Evolutionary conservation across 2,113 vertebrate species (phyloP).

Genomic region (Rhineura floridana): DNA sequence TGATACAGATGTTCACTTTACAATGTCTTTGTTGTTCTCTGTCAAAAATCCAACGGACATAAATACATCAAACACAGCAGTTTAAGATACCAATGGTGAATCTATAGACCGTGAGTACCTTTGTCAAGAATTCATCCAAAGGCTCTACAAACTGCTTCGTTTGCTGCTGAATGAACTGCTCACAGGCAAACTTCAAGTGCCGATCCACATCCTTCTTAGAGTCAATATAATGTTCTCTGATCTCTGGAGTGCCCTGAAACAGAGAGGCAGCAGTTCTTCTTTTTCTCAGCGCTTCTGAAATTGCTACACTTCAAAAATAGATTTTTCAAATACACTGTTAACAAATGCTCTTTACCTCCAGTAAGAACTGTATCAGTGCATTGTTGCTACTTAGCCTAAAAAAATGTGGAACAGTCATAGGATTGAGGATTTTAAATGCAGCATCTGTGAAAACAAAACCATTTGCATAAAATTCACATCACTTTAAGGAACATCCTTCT

Average conservation of each 20-base stretch:
- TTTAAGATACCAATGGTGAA: neutral
- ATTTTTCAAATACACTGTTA: conserved; percentile 23
- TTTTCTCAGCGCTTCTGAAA: conserved; percentile 55
- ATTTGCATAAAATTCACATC: neutral
- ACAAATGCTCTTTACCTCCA: conserved; percentile 85
- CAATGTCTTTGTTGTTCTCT: neutral
- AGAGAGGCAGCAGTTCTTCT: conserved; percentile 55
- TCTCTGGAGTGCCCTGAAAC: conserved; percentile 94
- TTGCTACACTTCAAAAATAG: conserved; percentile 36
- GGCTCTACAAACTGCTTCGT: conserved; percentile 89
- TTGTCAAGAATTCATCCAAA: conserved; percentile 94
- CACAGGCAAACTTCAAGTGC: conserved; percentile 94
- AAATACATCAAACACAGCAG: neutral
- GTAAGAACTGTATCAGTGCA: conserved; percentile 95
- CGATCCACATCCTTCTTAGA: conserved; percentile 98
- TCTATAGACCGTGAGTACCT: conserved; percentile 77
- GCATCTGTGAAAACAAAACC: conserved; percentile 87
- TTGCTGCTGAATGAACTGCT: conserved; percentile 98
- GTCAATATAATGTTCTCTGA: conserved; percentile 98
- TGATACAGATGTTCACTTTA: neutral
- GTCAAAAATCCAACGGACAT: neutral
- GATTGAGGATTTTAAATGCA: conserved; percentile 98
- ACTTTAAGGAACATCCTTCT: neutral
- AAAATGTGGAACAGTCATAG: conserved; percentile 91
- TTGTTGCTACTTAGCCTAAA: conserved; percentile 98